These are phyloP conservation scores for Monomorium pharaonis DNA, from an alignment of 1,140 invertebrate genomes.

Conservation along the genomic window DNA sequence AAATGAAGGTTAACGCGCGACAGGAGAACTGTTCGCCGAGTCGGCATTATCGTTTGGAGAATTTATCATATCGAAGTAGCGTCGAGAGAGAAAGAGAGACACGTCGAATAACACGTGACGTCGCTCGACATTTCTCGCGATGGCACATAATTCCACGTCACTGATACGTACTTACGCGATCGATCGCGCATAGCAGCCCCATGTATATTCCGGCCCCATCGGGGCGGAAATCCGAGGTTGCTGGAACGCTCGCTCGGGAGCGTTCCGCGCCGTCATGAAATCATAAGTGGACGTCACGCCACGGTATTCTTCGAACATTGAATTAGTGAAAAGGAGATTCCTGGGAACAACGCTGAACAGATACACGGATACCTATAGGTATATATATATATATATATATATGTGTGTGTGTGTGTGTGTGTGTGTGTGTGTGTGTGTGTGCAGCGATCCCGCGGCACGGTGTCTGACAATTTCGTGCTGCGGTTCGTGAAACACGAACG, in stretches of 20 bases:
- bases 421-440: neutral
- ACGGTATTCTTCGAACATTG: constrained; percentile 65
- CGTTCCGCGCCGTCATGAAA: constrained; percentile 39
- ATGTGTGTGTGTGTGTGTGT: neutral
- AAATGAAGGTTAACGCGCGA: constrained; percentile 23
- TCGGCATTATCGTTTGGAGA: neutral
- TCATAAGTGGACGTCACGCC: constrained; percentile 59
- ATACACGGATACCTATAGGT: neutral
- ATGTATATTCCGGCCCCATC: constrained; percentile 27
- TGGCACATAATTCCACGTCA: constrained; percentile 51
- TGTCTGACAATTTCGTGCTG: constrained; percentile 39
- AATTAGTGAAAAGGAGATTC: constrained; percentile 71
- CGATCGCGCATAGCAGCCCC: constrained; percentile 58
- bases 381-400: neutral
- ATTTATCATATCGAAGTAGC: constrained; percentile 22
- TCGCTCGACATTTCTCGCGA: constrained; percentile 13
- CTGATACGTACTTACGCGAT: constrained; percentile 31
- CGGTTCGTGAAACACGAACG: constrained; percentile 27
- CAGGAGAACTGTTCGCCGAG: neutral
- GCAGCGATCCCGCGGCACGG: constrained; percentile 16
- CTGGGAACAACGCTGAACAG: constrained; percentile 31
- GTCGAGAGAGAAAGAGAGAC: too few relatives aligned
- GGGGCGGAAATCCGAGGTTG: constrained; percentile 51
- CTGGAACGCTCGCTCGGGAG: constrained; percentile 3
- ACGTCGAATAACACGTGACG: neutral